Conservation (phyloP, 1,140 invertebrate genomes). For the Philopotamus ludificatus region DNA sequence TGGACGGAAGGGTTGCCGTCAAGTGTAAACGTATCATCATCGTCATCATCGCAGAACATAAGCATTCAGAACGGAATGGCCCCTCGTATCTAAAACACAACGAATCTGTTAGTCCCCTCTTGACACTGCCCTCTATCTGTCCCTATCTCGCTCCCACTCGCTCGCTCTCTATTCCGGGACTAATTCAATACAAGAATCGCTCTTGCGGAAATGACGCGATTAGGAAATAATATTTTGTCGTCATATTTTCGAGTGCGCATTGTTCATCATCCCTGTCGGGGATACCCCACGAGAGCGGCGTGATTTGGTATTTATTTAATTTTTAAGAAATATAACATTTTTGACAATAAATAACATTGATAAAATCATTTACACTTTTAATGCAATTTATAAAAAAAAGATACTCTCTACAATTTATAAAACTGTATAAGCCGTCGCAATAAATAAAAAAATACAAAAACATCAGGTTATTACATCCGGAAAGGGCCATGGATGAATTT, state of each 20-base stretch:
- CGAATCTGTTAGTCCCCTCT: slow-evolving; percentile 41
- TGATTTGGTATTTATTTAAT: too few relatives aligned
- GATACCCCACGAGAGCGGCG: neutral
- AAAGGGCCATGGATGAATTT: too few relatives aligned
- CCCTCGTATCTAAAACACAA: slow-evolving; percentile 24
- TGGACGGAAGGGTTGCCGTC: slow-evolving; percentile 1
- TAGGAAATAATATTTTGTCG: slow-evolving; percentile 43
- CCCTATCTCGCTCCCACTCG: too few relatives aligned
- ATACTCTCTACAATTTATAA: too few relatives aligned
- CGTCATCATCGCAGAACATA: slow-evolving; percentile 1
- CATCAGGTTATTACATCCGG: too few relatives aligned
- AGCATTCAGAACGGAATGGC: slow-evolving; percentile 13
- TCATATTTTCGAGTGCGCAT: slow-evolving; percentile 37
- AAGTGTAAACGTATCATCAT: slow-evolving; percentile 11
- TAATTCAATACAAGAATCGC: slow-evolving; percentile 41
- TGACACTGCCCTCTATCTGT: slow-evolving; percentile 36
- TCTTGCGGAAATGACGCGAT: slow-evolving; percentile 41
- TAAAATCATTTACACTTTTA: too few relatives aligned
- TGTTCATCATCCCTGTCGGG: slow-evolving; percentile 6
- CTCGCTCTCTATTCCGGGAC: too few relatives aligned
- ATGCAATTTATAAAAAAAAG: too few relatives aligned
- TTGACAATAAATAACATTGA: too few relatives aligned
- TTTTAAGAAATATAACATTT: too few relatives aligned
- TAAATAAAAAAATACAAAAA: too few relatives aligned
- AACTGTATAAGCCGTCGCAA: too few relatives aligned